Evolutionary conservation across 2,113 vertebrate species (phyloP).

Genomic region (Paraplagusia blochii): DNA sequence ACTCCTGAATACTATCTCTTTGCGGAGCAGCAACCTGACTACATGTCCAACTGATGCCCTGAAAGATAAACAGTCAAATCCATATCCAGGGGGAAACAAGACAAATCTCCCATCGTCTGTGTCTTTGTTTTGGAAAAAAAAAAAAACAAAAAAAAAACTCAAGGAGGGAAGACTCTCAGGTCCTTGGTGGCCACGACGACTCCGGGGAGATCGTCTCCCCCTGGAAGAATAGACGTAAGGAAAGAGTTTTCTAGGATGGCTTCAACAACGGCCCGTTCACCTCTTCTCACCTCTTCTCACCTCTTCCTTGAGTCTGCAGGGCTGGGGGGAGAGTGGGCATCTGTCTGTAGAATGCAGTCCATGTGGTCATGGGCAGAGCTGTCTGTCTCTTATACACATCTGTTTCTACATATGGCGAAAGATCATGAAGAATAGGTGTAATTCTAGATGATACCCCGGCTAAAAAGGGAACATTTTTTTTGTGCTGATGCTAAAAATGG

Average conservation of each 20-base stretch:
- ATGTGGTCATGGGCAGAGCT: constrained; percentile 95
- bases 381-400: too few species aligned
- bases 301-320: constrained; percentile 87
- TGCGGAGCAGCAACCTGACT: constrained; percentile 49
- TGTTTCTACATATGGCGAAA: too few species aligned
- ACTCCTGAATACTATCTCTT: constrained; percentile 58
- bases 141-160: constrained; percentile 35
- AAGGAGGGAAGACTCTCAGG: constrained; percentile 80
- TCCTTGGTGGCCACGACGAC: constrained; percentile 82
- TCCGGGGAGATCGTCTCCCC: constrained; percentile 87
- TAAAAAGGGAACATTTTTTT: background rate
- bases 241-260: background rate
- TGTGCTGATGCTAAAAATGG: constrained; percentile 8
- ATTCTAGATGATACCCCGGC: too few species aligned
- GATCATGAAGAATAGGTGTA: too few species aligned
- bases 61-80: constrained; percentile 66
- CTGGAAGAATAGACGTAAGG: constrained; percentile 67
- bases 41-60: constrained; percentile 62
- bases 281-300: constrained; percentile 30
- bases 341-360: constrained; percentile 90
- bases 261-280: background rate
- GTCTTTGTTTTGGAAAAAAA: constrained; percentile 64
- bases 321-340: constrained; percentile 77
- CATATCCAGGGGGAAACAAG: constrained; percentile 52
- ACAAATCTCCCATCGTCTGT: constrained; percentile 53